Conservation (phyloP, 2,797 vertebrate species). For the Sebastes reedi region DNA sequence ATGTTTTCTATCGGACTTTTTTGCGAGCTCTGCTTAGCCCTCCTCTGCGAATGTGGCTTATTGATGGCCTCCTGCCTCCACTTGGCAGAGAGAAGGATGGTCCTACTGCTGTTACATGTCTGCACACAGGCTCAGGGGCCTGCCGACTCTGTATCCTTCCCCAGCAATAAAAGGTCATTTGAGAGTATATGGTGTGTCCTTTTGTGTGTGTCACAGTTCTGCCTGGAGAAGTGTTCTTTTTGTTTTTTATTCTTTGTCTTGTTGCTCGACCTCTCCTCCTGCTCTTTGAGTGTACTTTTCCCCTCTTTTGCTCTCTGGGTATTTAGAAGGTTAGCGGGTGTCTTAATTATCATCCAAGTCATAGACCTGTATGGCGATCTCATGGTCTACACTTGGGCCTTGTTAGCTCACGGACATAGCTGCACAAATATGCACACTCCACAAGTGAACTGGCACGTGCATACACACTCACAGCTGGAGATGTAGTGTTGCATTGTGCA, state of each 20-base stretch:
- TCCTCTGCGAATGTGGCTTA: constrained; percentile 35
- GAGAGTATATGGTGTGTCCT: constrained; percentile 69
- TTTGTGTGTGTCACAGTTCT: constrained; percentile 58
- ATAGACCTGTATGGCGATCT: background rate
- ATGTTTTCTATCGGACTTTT: constrained; percentile 17
- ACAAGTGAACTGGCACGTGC: background rate
- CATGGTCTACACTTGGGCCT: background rate
- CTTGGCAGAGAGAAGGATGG: constrained; percentile 39
- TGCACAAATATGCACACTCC: background rate
- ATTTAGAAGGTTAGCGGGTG: constrained; percentile 20
- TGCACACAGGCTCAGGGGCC: constrained; percentile 64
- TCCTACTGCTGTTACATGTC: constrained; percentile 53
- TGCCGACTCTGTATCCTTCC: constrained; percentile 65
- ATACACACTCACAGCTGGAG: constrained; percentile 22
- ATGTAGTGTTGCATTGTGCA: constrained; percentile 30
- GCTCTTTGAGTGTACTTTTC: constrained; percentile 22
- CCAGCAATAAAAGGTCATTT: constrained; percentile 74
- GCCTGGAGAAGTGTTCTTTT: constrained; percentile 54
- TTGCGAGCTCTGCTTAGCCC: background rate
- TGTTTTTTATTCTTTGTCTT: constrained; percentile 26
- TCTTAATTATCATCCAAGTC: constrained; percentile 37
- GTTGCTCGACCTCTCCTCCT: constrained; percentile 31
- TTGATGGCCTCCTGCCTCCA: constrained; percentile 28
- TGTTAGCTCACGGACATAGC: background rate
- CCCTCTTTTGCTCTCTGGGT: constrained; percentile 13